These are phyloP conservation scores for Pungitius pungitius DNA, from an alignment of 2,113 vertebrate species.

Conservation along the genomic window DNA sequence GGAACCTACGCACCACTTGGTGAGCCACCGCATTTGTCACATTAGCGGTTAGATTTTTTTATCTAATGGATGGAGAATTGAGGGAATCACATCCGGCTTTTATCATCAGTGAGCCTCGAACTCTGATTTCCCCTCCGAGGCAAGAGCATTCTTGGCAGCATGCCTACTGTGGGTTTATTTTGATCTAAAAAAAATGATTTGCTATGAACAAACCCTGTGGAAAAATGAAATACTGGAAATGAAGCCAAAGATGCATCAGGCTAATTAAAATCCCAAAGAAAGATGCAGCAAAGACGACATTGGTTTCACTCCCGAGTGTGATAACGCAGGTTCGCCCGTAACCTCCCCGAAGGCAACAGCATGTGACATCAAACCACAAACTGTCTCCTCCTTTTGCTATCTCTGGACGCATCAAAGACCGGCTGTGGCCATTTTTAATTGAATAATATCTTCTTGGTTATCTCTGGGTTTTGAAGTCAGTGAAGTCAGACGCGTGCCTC, in stretches of 20 bases:
- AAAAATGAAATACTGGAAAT: background rate
- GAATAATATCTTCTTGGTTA: background rate
- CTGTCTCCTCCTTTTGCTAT: conserved; percentile 15
- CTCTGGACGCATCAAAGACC: conserved; percentile 16
- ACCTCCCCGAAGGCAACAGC: conserved; percentile 11
- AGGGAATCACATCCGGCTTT: conserved; percentile 35
- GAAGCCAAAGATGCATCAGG: conserved; percentile 16
- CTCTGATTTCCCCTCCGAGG: conserved; percentile 23
- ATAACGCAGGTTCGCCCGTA: conserved; percentile 1
- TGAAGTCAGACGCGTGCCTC: conserved; percentile 9
- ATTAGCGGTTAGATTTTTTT: conserved; percentile 6
- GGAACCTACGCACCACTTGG: conserved; percentile 13
- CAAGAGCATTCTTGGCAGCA: background rate
- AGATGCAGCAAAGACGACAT: background rate
- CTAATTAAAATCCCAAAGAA: background rate
- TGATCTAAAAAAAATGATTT: background rate
- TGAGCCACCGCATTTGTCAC: conserved; percentile 30
- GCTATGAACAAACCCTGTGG: background rate
- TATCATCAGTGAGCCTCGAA: conserved; percentile 8
- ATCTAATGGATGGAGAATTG: background rate
- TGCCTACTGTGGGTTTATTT: background rate
- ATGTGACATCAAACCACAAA: conserved; percentile 6
- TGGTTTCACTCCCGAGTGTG: background rate
- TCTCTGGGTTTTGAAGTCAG: conserved; percentile 13
- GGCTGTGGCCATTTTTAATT: background rate